These are phyloP conservation scores for Rhagium mordax DNA, from an alignment of 2,888 invertebrate species.

Conservation along the genomic window DNA sequence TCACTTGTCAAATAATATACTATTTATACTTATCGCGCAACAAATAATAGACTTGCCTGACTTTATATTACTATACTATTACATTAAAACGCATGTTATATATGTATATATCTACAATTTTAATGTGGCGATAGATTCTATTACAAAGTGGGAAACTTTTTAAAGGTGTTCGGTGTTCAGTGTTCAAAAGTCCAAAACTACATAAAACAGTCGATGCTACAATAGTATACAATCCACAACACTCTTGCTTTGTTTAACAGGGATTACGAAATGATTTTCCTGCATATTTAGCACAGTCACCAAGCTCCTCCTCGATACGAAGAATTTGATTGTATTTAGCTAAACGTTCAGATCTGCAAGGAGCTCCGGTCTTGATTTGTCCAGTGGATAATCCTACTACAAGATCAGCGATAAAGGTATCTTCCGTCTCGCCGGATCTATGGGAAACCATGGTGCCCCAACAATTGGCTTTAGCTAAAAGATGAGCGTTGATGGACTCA, in stretches of 20 bases:
- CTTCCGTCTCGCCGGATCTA: slow-evolving; percentile 97
- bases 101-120: not conserved
- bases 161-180: too few relatives aligned
- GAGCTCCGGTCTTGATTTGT: slow-evolving; percentile 99
- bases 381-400: slow-evolving; percentile 99
- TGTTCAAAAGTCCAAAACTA: slow-evolving; percentile 9
- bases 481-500: slow-evolving; percentile 96
- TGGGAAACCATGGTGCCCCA: slow-evolving; percentile 99
- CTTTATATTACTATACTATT: too few relatives aligned
- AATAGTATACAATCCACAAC: slow-evolving; percentile 6
- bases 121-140: not conserved
- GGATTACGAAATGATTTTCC: slow-evolving; percentile 97
- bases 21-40: too few relatives aligned
- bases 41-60: too few relatives aligned
- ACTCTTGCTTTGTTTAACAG: slow-evolving; percentile 39
- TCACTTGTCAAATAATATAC: too few relatives aligned
- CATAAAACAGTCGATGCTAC: not conserved
- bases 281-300: slow-evolving; percentile 91
- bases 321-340: slow-evolving; percentile 99
- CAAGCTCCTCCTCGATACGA: slow-evolving; percentile 98
- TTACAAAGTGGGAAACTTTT: not conserved
- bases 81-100: too few relatives aligned
- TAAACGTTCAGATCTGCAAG: slow-evolving; percentile 97
- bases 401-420: slow-evolving; percentile 98
- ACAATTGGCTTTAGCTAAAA: slow-evolving; percentile 87